Evolutionary conservation across 2,888 invertebrate genomes (phyloP).

Genomic region (Ctenicera cuprea): DNA sequence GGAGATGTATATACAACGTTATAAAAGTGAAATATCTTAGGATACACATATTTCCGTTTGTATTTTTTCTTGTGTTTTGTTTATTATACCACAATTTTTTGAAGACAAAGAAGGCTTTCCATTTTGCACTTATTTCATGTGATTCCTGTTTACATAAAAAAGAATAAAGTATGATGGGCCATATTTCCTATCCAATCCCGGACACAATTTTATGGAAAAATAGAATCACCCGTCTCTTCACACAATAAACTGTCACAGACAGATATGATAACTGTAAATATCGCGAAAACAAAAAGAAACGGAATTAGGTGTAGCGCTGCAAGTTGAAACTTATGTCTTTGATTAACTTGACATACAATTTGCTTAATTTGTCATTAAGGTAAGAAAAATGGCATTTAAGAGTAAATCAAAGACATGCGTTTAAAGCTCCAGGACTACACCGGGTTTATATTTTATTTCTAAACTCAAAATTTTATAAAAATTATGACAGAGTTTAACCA

Average conservation of each 20-base stretch:
- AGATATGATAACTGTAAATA: conserved; percentile 4
- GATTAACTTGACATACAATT: too few relatives aligned
- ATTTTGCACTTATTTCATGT: conserved; percentile 1
- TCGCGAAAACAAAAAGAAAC: too few relatives aligned
- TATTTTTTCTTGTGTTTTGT: conserved; percentile 16
- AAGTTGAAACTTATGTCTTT: too few relatives aligned
- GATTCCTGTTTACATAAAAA: conserved; percentile 14
- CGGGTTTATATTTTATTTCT: too few relatives aligned
- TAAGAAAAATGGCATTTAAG: too few relatives aligned
- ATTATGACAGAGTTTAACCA: too few relatives aligned
- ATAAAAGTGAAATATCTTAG: conserved; percentile 41
- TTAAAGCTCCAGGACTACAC: too few relatives aligned
- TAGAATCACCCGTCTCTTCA: not conserved
- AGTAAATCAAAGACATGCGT: too few relatives aligned
- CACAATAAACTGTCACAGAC: conserved; percentile 9
- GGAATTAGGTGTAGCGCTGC: too few relatives aligned
- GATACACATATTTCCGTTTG: conserved; percentile 24
- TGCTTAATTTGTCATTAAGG: too few relatives aligned
- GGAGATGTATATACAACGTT: conserved; percentile 35
- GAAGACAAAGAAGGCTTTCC: conserved; percentile 3
- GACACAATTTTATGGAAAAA: not conserved
- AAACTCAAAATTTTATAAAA: too few relatives aligned
- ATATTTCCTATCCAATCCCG: not conserved
- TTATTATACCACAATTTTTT: conserved; percentile 24
- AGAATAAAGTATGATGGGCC: conserved; percentile 1